Conservation (phyloP, 1,140 invertebrate species). For the Brachionus manjavacas region DNA sequence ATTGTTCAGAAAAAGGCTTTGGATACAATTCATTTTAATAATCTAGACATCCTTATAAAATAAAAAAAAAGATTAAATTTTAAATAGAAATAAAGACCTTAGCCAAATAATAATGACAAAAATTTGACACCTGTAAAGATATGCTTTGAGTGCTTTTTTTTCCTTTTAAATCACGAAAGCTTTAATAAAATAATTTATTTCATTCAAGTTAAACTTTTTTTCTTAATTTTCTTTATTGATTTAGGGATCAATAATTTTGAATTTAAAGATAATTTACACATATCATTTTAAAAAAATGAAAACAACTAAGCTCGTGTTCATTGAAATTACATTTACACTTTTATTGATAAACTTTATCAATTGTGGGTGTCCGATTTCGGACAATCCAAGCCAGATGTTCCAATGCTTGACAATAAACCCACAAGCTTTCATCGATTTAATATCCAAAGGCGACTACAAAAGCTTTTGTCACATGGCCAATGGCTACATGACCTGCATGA, state of each 20-base stretch:
- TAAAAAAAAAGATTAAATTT: constrained; percentile 17
- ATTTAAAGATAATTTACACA: background rate
- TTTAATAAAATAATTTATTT: background rate
- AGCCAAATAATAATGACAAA: constrained; percentile 1
- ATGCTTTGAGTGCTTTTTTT: background rate
- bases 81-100: background rate
- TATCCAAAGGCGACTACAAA: constrained; percentile 40
- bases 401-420: constrained; percentile 40
- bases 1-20: background rate
- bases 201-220: background rate
- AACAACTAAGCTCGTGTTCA: background rate
- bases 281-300: background rate
- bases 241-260: background rate
- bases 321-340: background rate
- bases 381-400: constrained; percentile 41
- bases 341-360: background rate
- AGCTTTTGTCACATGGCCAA: constrained; percentile 42
- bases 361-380: constrained; percentile 26
- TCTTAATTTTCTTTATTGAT: background rate
- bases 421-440: constrained; percentile 40
- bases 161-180: background rate
- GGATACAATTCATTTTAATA: background rate
- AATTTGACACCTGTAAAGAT: constrained; percentile 13
- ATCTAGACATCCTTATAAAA: background rate
- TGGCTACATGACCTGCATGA: constrained; percentile 41